A percentile compares a stretch with the other conserved stretches of the same genome.
phyloP scores from a whole-genome alignment of 2,797 vertebrate species.

The Hypotaenidia philippensis region DNA sequence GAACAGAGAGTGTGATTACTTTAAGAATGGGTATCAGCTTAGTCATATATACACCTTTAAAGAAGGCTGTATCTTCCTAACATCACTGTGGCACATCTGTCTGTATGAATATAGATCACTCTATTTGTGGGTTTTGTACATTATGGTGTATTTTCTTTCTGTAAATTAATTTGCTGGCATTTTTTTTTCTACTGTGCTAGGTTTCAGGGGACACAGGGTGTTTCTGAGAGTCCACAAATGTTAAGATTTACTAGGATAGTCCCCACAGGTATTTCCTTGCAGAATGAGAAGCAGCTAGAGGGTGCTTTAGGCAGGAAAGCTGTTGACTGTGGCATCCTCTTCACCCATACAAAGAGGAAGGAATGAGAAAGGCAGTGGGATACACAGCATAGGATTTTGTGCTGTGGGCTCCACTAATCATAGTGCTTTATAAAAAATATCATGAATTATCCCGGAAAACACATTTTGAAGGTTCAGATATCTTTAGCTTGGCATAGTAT shows the following conservation, averaged over 20 bases:
- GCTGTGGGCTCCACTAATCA: neutral
- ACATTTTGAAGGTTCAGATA: neutral
- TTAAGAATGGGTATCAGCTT: conserved; percentile 38
- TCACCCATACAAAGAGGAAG: neutral
- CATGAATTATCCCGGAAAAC: neutral
- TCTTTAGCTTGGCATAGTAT: neutral
- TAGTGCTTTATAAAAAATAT: neutral
- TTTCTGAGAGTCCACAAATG: neutral
- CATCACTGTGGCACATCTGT: neutral
- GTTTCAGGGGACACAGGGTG: neutral
- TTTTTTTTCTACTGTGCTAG: neutral
- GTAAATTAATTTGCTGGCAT: neutral
- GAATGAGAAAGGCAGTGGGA: neutral
- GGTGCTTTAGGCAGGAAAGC: neutral
- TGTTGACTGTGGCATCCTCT: neutral
- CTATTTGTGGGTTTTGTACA: neutral
- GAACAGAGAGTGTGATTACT: conserved; percentile 9
- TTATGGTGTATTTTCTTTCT: neutral
- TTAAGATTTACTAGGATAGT: neutral
- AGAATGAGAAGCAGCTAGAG: neutral
- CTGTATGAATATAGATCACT: conserved; percentile 7
- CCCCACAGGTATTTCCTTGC: neutral
- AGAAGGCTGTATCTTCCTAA: conserved; percentile 18
- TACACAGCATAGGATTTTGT: neutral
- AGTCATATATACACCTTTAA: neutral